Evolutionary conservation across 2,113 vertebrate species (phyloP), one percentile per base, ranked within the genome.

Genomic region (Hystrix brachyura): DNA sequence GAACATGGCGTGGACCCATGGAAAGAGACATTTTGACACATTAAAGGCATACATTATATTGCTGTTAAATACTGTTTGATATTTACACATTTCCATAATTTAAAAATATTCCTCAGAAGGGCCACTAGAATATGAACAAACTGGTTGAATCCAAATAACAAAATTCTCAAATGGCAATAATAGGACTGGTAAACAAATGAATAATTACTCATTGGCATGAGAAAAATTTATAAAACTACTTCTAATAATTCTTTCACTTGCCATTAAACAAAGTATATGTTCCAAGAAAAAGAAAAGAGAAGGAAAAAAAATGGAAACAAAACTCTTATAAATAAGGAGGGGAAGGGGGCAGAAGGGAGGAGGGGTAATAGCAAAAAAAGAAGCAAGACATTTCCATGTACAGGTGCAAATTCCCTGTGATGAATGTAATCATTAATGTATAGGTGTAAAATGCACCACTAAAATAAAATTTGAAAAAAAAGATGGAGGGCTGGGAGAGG

Each of bases 1-100:
- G 6, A 72, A 85, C 19, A 71, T 5, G 53, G 15, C 8, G 71
- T 60, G 25, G 25, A 15, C 64, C 38, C 80, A 62, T 85, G 38
- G 59, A 67, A 94, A 80, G 32, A 38, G 74, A 64, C 25, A 84
- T 67, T 92, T 92, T 46, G 72, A 94, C 83, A 51, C 32, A 59
- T 12, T 46, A 55, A 62, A 69, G 59, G 13, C 21, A 94, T 17
- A 60, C 7, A 23, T 76, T 62, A 18, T 38, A 65, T 19, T 46
- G 10, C 15, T 62, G 11, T 67, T 65, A 85, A 6, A 6, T 25
- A 43, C 17, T 83, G 85, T 34, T 57, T 11, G 21, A 59, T 38
- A 65, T 65, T 38, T 64, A 10, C 14, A 64, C 14, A 65, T 83
- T 83, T 79, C 87, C 32, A 27, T 71, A 78, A 84, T 69, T 53